Base-by-base conservation (phyloP, 1,140 invertebrate genomes). In the Mizuhopecten yessoensis region DNA sequence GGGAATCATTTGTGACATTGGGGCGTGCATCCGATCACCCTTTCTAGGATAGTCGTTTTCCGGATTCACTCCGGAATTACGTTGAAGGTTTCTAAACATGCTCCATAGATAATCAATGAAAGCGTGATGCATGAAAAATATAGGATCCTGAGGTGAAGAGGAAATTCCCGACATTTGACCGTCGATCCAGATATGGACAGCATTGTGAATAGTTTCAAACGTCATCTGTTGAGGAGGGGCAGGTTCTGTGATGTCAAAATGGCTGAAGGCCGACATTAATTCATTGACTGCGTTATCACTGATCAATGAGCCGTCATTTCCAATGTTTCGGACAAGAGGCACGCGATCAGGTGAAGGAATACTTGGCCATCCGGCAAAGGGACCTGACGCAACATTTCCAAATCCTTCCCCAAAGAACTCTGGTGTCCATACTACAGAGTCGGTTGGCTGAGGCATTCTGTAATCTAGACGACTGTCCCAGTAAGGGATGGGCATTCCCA, bases 351-450 rank as follows among this genome's bases (percentile, higher is more conserved):
- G 23, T n/a, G 57, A 17, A 0, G 57, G 57, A n/a, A 75, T 13
- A 1, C n/a, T n/a, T 0, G 57, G 57, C 89, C 90, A 93, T 15
- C 88, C 86, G 20, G 33, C 45, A 88, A 91, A 96, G n/a, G 96
- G 96, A 87, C 96, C 96, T 39, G 94, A 94, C 34, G 94, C 95
- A 10, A 96, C 96, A 86, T 93, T 96, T 20, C 96, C 96, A 90
- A 96, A 95, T 34, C 96, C 96, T 91, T 96, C 96, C 33, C 96
- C 96, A 42, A 96, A 57, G 88, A 96, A 95, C n/a, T 94, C 34
- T 42, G 89, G 87, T 11, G 91, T 90, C 57, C 89, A 92, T 7
- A 92, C 45, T 23, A 89, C 36, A 13, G 89, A 88, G 11, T 45
- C 20, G 17, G 20, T 39, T 10, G 91, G 91, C 3, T 39, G 75